Percentiles rank a stretch among this genome's conserved stretches.
These are phyloP conservation scores for Pseudochirops cupreus DNA, from an alignment of 2,797 vertebrate genomes.

Conservation along the genomic window DNA sequence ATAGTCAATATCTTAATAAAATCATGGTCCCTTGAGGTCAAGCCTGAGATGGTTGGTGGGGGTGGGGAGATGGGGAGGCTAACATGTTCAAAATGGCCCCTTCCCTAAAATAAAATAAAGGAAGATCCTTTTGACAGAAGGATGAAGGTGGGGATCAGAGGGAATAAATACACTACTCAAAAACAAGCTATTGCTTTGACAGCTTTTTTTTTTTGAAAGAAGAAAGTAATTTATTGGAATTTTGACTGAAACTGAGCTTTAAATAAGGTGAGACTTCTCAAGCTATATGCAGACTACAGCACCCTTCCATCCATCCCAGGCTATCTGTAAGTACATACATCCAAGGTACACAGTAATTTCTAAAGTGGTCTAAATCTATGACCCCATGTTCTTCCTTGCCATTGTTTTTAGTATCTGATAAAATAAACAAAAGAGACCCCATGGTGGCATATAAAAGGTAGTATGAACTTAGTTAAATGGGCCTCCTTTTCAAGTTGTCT, in stretches of 20 bases:
- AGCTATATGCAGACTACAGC: slow-evolving; percentile 11
- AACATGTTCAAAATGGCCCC: neutral
- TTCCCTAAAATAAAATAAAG: slow-evolving; percentile 49
- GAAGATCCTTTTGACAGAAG: slow-evolving; percentile 16
- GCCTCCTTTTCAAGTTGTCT: slow-evolving; percentile 6
- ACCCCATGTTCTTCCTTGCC: slow-evolving; percentile 24
- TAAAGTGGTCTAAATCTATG: neutral
- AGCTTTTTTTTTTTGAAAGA: slow-evolving; percentile 33
- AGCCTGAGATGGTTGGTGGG: neutral
- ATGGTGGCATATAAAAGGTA: neutral
- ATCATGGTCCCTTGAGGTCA: neutral
- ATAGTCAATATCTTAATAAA: slow-evolving; percentile 13
- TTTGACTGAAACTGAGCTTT: slow-evolving; percentile 28
- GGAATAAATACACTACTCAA: slow-evolving; percentile 52
- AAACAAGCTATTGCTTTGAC: slow-evolving; percentile 51
- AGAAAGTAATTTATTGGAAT: neutral
- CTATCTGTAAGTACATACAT: neutral
- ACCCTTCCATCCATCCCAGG: slow-evolving; percentile 22
- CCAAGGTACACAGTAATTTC: neutral
- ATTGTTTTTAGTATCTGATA: slow-evolving; percentile 26
- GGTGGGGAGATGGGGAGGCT: neutral
- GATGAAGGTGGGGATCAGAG: slow-evolving; percentile 12
- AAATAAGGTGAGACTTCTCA: slow-evolving; percentile 41
- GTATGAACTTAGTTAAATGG: neutral
- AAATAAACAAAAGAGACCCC: slow-evolving; percentile 3